phyloP scores from a whole-genome alignment of 2,113 vertebrate genomes.

The Amblyopsis rosae region DNA sequence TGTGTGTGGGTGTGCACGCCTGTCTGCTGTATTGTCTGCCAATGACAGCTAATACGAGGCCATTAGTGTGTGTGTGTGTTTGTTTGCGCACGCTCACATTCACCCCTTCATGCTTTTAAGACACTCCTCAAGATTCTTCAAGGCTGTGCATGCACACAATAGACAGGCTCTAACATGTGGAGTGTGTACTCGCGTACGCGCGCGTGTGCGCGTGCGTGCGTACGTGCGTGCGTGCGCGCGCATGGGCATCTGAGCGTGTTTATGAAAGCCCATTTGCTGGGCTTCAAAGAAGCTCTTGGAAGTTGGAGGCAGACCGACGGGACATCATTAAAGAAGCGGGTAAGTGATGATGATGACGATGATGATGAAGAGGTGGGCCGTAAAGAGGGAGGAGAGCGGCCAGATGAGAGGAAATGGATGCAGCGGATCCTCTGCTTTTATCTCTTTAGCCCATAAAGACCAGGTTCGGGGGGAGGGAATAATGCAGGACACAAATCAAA shows the following conservation, averaged over 20 bases:
- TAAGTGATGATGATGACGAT: slow-evolving; percentile 80
- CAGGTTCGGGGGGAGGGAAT: slow-evolving; percentile 8
- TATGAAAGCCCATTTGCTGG: slow-evolving; percentile 60
- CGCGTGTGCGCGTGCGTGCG: slow-evolving; percentile 5
- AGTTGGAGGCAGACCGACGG: slow-evolving; percentile 77
- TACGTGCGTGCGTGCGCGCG: slow-evolving; percentile 17
- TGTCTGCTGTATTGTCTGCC: slow-evolving; percentile 11
- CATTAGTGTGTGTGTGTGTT: slow-evolving; percentile 64
- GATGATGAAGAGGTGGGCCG: slow-evolving; percentile 37
- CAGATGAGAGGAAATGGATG: slow-evolving; percentile 52
- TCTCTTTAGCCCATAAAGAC: slow-evolving; percentile 49
- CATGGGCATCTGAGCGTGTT: slow-evolving; percentile 39
- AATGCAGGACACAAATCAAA: neutral
- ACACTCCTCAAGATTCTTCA: slow-evolving; percentile 74
- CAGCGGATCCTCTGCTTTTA: slow-evolving; percentile 57
- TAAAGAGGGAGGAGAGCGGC: slow-evolving; percentile 43
- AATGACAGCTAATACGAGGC: slow-evolving; percentile 60
- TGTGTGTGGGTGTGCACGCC: neutral
- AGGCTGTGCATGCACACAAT: slow-evolving; percentile 74
- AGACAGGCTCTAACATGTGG: slow-evolving; percentile 50
- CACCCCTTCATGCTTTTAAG: slow-evolving; percentile 79
- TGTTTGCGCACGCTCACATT: slow-evolving; percentile 51
- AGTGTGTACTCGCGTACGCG: slow-evolving; percentile 5
- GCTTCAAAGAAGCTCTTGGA: slow-evolving; percentile 78
- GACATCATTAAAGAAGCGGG: slow-evolving; percentile 81